Evolutionary conservation across 2,113 vertebrate species (phyloP).

Genomic region (Euleptes europaea): DNA sequence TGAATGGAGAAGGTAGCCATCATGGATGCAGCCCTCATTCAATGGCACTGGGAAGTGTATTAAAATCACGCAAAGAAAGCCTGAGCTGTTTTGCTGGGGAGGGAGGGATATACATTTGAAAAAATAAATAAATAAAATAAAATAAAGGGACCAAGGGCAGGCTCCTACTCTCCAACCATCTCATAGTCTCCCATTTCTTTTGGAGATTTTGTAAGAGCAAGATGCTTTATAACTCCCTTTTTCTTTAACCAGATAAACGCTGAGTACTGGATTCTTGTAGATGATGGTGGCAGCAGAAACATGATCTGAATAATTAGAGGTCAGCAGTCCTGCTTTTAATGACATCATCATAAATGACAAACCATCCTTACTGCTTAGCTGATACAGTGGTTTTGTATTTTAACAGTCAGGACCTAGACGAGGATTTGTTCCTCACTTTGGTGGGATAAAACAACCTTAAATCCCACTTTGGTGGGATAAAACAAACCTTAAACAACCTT

Average conservation of each 20-base stretch:
- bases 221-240: not conserved
- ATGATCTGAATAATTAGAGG: not conserved
- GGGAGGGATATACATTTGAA: too few relatives aligned
- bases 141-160: too few relatives aligned
- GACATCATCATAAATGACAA: constrained; percentile 14
- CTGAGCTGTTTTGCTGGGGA: too few relatives aligned
- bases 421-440: not conserved
- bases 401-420: not conserved
- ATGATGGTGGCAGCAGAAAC: constrained; percentile 4
- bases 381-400: not conserved
- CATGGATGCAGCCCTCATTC: too few relatives aligned
- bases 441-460: not conserved
- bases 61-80: not conserved
- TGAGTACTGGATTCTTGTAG: not conserved
- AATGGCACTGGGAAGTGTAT: not conserved
- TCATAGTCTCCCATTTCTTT: not conserved
- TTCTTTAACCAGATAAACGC: not conserved
- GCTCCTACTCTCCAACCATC: not conserved
- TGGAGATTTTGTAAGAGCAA: not conserved
- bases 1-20: too few relatives aligned
- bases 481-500: too few relatives aligned
- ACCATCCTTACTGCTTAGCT: not conserved
- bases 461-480: not conserved
- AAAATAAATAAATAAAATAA: too few relatives aligned
- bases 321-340: constrained; percentile 10